These are phyloP conservation scores for Metopia argyrocephala DNA, from an alignment of 2,888 invertebrate genomes.

Conservation along the genomic window DNA sequence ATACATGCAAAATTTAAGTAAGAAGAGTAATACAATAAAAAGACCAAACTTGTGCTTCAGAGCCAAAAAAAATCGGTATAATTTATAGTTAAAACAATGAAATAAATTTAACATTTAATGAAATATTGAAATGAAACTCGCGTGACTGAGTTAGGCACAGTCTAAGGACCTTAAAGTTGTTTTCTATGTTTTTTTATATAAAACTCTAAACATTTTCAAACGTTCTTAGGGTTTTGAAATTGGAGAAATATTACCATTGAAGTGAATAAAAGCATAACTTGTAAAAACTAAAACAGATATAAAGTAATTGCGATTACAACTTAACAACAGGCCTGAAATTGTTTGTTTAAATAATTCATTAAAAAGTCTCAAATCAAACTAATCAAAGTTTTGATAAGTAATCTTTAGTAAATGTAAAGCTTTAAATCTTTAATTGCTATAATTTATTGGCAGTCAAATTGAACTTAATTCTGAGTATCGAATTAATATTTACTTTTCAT, in stretches of 20 bases:
- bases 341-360: no score
- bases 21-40: neutral
- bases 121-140: constrained; percentile 13
- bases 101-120: constrained; percentile 41
- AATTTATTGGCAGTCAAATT: neutral
- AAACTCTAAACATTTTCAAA: neutral
- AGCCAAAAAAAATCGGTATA: constrained; percentile 9
- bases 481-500: neutral
- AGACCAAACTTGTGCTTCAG: neutral
- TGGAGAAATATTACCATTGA: no score
- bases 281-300: no score
- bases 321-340: no score
- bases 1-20: neutral
- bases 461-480: neutral
- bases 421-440: neutral
- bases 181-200: neutral
- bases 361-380: neutral
- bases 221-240: no score
- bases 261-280: neutral
- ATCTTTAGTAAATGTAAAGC: neutral
- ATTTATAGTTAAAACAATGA: constrained; percentile 30
- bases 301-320: no score
- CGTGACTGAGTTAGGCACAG: neutral
- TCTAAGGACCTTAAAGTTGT: neutral
- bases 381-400: neutral